phyloP scores from a whole-genome alignment of 2,888 invertebrate genomes.

The Ormyrus labotus region DNA sequence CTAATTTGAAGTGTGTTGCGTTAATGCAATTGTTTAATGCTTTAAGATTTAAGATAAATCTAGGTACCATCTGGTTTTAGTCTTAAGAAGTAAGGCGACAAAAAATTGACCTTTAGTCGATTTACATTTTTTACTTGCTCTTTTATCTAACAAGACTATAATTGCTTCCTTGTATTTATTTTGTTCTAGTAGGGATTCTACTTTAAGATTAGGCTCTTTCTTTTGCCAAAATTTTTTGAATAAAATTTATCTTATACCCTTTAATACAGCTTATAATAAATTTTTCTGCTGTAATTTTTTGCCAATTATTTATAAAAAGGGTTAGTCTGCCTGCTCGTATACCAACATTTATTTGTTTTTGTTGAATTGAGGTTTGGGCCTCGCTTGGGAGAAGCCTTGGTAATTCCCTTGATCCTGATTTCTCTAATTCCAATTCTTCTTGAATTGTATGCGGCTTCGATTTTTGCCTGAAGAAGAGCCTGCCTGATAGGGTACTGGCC shows the following conservation, averaged over 20 bases:
- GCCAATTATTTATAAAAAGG: slow-evolving; percentile 21
- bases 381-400: no score
- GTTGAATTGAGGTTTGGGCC: not conserved
- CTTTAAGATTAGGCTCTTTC: not conserved
- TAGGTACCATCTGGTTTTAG: slow-evolving; percentile 48
- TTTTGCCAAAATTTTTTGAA: slow-evolving; percentile 24
- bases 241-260: slow-evolving; percentile 44
- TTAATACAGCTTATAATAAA: slow-evolving; percentile 36
- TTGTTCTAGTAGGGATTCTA: not conserved
- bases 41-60: slow-evolving; percentile 55
- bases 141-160: slow-evolving; percentile 12
- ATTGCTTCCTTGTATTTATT: not conserved
- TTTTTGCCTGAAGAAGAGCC: slow-evolving; percentile 2
- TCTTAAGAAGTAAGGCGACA: slow-evolving; percentile 49
- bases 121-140: slow-evolving; percentile 29
- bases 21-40: slow-evolving; percentile 47
- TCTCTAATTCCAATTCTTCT: not conserved
- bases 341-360: slow-evolving; percentile 28
- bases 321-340: slow-evolving; percentile 35
- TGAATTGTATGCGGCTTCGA: slow-evolving; percentile 17
- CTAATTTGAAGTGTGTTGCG: slow-evolving; percentile 51
- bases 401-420: not conserved
- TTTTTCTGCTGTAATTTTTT: slow-evolving; percentile 32
- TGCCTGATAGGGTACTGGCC: not conserved
- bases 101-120: slow-evolving; percentile 36